Evolutionary conservation across 2,797 vertebrate species (phyloP).

Genomic region (Delichon dasypus): DNA sequence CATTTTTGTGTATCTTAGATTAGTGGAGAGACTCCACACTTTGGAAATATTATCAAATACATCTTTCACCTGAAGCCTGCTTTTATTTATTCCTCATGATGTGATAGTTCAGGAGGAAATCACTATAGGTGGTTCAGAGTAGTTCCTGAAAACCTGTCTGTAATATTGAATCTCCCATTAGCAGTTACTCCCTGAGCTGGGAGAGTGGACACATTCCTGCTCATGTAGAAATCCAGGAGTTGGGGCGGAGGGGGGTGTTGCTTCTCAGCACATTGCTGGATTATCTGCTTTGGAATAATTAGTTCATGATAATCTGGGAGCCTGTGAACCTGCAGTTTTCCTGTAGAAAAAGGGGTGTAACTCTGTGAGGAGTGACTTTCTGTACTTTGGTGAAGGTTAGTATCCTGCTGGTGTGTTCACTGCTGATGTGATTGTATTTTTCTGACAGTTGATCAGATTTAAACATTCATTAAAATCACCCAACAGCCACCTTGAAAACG

Average conservation of each 20-base stretch:
- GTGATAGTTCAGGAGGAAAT: not conserved
- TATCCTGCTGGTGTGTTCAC: not conserved
- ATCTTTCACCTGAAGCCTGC: not conserved
- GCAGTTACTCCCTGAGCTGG: not conserved
- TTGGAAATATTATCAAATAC: not conserved
- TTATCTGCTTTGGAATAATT: not conserved
- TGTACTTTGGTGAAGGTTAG: not conserved
- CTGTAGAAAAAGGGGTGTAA: fast-evolving
- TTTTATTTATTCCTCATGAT: not conserved
- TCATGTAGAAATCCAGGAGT: not conserved
- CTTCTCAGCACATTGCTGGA: not conserved
- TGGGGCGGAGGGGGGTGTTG: fast-evolving
- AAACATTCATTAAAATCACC: not conserved
- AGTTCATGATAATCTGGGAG: fast-evolving
- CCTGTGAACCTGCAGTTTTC: not conserved
- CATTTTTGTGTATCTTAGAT: not conserved
- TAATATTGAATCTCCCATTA: not conserved
- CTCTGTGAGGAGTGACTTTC: not conserved
- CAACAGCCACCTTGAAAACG: not conserved
- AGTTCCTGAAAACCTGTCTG: not conserved
- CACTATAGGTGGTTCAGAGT: not conserved
- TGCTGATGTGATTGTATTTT: not conserved
- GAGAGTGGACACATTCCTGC: not conserved
- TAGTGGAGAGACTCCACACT: not conserved
- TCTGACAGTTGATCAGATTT: not conserved